A percentile compares a stretch with the other conserved stretches of the same genome.
phyloP scores from a whole-genome alignment of 2,113 vertebrate genomes.

The Cinclus mexicanus region DNA sequence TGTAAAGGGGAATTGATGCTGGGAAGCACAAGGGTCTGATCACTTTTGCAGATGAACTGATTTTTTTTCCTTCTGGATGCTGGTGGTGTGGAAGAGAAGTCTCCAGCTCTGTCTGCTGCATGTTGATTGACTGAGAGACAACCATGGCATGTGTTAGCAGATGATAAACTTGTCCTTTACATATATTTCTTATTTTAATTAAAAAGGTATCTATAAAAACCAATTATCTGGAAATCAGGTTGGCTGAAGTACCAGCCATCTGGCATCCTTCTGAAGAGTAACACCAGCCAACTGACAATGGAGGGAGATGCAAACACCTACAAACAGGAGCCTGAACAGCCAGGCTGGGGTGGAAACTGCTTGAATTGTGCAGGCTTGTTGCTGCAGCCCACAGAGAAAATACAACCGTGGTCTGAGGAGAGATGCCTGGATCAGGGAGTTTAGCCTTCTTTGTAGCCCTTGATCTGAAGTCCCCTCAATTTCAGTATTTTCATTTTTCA shows the following conservation, averaged over 20 bases:
- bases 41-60: conserved; percentile 29
- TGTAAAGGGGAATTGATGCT: background rate
- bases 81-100: background rate
- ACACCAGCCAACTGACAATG: background rate
- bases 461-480: background rate
- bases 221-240: background rate
- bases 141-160: background rate
- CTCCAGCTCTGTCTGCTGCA: background rate
- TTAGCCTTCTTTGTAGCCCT: background rate
- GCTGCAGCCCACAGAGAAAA: background rate
- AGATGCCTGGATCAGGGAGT: background rate
- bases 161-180: background rate
- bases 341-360: background rate
- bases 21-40: background rate
- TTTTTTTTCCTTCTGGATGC: conserved; percentile 4
- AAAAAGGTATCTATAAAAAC: background rate
- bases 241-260: background rate
- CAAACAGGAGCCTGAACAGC: background rate
- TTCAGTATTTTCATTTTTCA: background rate
- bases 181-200: conserved; percentile 3
- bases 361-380: background rate
- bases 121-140: background rate
- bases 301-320: background rate
- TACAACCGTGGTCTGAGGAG: background rate
- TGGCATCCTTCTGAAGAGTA: conserved; percentile 21